A percentile compares a stretch with the other conserved stretches of the same genome.
phyloP scores from a whole-genome alignment of 2,113 vertebrate genomes.

The Petromus typicus region DNA sequence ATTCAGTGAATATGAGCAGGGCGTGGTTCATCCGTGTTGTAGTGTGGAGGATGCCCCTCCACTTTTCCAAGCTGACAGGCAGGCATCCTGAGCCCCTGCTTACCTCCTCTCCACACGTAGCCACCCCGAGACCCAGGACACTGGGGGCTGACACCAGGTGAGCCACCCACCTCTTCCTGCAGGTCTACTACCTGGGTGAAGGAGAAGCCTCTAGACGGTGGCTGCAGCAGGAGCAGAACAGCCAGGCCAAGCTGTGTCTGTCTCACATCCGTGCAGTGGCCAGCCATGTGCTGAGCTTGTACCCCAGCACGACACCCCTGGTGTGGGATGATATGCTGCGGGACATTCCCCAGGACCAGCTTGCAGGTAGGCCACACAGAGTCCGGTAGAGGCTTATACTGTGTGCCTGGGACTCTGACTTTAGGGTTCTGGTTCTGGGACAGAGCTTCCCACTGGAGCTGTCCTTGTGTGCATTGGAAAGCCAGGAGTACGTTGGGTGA shows the following conservation, averaged over 20 bases:
- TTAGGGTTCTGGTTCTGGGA: background rate
- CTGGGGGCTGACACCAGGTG: fast-evolving
- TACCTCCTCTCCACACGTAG: background rate
- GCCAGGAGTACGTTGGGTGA: no score
- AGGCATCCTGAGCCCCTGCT: background rate
- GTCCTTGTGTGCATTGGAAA: background rate
- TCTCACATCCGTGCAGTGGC: conserved; percentile 92
- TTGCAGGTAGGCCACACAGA: conserved; percentile 88
- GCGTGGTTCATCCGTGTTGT: background rate
- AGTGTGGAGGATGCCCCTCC: fast-evolving
- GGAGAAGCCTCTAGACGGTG: conserved; percentile 93
- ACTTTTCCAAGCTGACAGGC: background rate
- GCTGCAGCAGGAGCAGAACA: conserved; percentile 87
- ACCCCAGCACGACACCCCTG: conserved; percentile 89
- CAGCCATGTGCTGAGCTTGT: conserved; percentile 83
- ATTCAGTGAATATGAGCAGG: background rate
- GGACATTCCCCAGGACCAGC: conserved; percentile 86
- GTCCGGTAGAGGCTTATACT: background rate
- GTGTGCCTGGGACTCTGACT: background rate
- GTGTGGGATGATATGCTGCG: conserved; percentile 99
- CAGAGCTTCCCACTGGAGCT: background rate
- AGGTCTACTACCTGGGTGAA: conserved; percentile 96
- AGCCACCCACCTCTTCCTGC: background rate
- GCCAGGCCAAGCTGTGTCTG: conserved; percentile 91
- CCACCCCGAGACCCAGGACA: background rate